Evolutionary conservation across 1,140 invertebrate species (phyloP).

Genomic region (Aradophagus sp.): DNA sequence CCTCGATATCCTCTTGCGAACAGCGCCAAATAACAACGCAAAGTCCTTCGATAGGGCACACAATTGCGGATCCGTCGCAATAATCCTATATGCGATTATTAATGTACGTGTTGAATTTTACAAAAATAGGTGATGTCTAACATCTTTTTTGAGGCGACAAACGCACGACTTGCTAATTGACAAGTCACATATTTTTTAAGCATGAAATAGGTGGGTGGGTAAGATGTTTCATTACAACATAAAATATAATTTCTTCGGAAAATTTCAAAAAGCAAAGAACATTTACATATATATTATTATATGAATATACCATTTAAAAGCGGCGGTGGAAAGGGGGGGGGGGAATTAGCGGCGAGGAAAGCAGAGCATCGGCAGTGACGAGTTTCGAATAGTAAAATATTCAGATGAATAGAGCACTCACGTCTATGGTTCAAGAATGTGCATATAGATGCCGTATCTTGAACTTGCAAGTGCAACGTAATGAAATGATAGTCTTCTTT

Average conservation of each 20-base stretch:
- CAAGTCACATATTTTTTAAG: too few relatives aligned
- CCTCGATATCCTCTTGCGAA: neutral
- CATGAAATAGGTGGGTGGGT: too few relatives aligned
- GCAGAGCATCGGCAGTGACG: conserved; percentile 5
- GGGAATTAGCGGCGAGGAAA: neutral
- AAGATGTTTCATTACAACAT: too few relatives aligned
- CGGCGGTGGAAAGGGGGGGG: neutral
- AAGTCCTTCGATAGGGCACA: conserved; percentile 8
- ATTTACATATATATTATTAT: too few relatives aligned
- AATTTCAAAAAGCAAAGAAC: too few relatives aligned
- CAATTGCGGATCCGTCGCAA: conserved; percentile 7
- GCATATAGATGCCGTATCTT: conserved; percentile 47
- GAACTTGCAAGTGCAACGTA: conserved; percentile 49
- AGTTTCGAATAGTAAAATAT: conserved; percentile 27
- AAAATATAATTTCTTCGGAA: too few relatives aligned
- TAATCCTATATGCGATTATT: conserved; percentile 30
- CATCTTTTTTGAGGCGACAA: conserved; percentile 36
- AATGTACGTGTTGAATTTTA: conserved; percentile 26
- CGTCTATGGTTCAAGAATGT: conserved; percentile 39
- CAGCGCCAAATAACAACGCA: conserved; percentile 7
- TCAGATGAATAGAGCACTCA: conserved; percentile 29
- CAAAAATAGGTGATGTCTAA: conserved; percentile 16
- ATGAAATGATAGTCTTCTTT: conserved; percentile 56
- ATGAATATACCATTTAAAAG: neutral
- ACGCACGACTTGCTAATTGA: conserved; percentile 51